These are phyloP conservation scores for Galaxea fascicularis DNA, from an alignment of 92 coral and sea anemone species.

Conservation along the genomic window DNA sequence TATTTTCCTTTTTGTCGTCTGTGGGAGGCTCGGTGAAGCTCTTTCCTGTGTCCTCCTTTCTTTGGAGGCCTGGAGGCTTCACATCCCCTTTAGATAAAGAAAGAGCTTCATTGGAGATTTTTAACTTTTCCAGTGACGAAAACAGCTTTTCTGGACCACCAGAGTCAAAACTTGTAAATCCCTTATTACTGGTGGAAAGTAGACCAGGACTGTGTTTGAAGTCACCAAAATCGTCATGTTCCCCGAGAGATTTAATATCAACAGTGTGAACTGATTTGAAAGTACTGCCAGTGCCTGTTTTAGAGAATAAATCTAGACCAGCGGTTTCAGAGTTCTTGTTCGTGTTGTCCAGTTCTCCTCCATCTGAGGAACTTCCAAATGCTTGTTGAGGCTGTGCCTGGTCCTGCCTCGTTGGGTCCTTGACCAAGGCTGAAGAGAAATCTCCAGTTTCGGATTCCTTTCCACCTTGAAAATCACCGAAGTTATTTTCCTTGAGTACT, in stretches of 20 bases:
- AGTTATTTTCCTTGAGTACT: constrained; percentile 45
- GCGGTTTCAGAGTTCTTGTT: constrained; percentile 5
- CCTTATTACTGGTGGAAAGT: neutral
- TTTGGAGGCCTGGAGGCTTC: neutral
- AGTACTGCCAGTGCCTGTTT: neutral
- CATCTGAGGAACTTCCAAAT: neutral
- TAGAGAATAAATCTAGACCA: constrained; percentile 8
- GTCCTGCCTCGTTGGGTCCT: neutral
- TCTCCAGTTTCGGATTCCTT: constrained; percentile 16
- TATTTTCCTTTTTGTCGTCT: constrained; percentile 1
- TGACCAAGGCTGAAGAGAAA: neutral
- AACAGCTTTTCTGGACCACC: constrained; percentile 32
- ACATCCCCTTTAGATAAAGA: neutral
- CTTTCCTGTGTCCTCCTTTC: neutral
- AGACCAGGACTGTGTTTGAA: constrained; percentile 43
- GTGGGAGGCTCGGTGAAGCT: neutral
- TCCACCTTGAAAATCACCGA: constrained; percentile 64
- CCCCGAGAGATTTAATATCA: neutral
- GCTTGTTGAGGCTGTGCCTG: neutral
- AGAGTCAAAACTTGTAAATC: neutral
- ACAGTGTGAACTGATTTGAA: neutral
- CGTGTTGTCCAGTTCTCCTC: neutral
- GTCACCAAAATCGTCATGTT: constrained; percentile 21
- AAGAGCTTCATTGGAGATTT: constrained; percentile 31
- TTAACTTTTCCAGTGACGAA: constrained; percentile 57